Evolutionary conservation across 2,113 vertebrate species (phyloP).

Genomic region (Prunella himalayana): DNA sequence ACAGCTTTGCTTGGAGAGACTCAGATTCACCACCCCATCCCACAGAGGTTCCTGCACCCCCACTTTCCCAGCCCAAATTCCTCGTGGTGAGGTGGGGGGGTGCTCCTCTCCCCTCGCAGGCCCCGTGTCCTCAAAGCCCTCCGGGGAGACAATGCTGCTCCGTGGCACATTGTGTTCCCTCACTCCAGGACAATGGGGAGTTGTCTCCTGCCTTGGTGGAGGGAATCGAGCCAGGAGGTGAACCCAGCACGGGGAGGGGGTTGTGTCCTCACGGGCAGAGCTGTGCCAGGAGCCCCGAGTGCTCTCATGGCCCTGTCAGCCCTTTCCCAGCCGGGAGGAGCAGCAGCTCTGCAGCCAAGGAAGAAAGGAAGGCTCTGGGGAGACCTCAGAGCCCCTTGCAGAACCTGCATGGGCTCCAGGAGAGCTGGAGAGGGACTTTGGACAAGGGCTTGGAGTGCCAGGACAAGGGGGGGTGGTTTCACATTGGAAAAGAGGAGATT

Average conservation of each 20-base stretch:
- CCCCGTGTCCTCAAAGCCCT: background rate
- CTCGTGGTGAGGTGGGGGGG: background rate
- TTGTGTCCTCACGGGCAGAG: background rate
- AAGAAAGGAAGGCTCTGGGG: rapidly evolving
- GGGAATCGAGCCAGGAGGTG: background rate
- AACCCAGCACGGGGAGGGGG: background rate
- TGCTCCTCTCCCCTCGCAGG: background rate
- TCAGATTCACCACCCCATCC: rapidly evolving
- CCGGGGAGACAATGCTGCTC: background rate
- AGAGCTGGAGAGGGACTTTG: background rate
- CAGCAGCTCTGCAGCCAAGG: background rate
- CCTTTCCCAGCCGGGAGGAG: background rate
- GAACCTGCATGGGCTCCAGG: background rate
- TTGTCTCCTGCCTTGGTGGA: background rate
- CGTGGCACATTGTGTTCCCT: rapidly evolving
- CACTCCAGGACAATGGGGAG: background rate
- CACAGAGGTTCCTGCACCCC: background rate
- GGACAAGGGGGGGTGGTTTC: background rate
- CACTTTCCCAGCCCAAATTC: background rate
- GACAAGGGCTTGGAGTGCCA: background rate
- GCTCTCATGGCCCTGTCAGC: rapidly evolving
- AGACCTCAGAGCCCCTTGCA: background rate
- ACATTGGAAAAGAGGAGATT: background rate
- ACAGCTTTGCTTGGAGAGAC: background rate
- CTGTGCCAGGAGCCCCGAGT: background rate